These are phyloP conservation scores for Camponotus pennsylvanicus DNA, from an alignment of 1,140 invertebrate species.

Conservation along the genomic window DNA sequence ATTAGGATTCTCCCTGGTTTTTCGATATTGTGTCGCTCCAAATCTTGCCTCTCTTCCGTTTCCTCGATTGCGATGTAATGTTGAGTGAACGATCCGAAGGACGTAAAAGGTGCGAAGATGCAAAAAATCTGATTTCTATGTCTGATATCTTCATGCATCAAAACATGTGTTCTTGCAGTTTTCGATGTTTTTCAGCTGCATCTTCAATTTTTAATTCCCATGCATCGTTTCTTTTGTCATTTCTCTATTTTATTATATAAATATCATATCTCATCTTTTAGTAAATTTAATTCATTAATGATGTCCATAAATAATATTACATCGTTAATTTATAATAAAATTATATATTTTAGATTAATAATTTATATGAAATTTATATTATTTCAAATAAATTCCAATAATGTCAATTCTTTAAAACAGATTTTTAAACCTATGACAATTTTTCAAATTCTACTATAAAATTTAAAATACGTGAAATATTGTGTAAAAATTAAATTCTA, in stretches of 20 bases:
- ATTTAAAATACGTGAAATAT: background rate
- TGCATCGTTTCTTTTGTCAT: background rate
- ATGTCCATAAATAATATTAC: background rate
- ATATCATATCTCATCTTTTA: background rate
- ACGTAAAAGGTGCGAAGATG: constrained; percentile 26
- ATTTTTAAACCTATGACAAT: background rate
- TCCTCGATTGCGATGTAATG: background rate
- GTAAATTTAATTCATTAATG: background rate
- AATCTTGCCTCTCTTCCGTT: background rate
- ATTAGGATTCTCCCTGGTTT: background rate
- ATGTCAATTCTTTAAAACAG: background rate
- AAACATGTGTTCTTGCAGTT: background rate
- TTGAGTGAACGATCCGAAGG: background rate
- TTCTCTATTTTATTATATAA: background rate
- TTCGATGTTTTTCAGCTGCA: background rate
- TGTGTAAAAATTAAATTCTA: background rate
- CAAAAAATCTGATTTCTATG: constrained; percentile 9
- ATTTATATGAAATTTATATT: background rate
- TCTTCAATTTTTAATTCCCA: background rate
- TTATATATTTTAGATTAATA: background rate
- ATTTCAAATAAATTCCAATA: background rate
- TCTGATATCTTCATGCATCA: background rate
- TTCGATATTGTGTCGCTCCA: background rate
- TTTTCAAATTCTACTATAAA: background rate
- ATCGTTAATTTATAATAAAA: background rate